Percentiles rank a stretch among this genome's conserved stretches.
Evolutionary conservation across 2,888 invertebrate genomes (phyloP).

Genomic region (Orchestes rusci): DNA sequence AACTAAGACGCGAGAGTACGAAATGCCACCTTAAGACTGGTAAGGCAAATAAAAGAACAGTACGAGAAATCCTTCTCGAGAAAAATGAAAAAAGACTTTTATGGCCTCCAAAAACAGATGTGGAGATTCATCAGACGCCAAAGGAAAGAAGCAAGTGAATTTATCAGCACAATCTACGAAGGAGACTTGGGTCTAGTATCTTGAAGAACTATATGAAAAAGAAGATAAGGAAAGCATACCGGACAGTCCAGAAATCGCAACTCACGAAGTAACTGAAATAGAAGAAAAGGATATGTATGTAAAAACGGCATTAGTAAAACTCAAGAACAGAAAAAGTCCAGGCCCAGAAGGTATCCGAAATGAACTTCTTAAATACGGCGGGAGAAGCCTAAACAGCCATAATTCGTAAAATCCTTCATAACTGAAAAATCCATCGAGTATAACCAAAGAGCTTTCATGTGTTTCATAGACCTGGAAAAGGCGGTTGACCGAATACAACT

Average conservation of each 20-base stretch:
- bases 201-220: conserved; percentile 4
- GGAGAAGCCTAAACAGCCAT: conserved; percentile 4
- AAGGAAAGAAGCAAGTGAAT: conserved; percentile 9
- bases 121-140: conserved; percentile 8
- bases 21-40: conserved; percentile 4
- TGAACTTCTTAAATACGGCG: conserved; percentile 7
- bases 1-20: too few species aligned
- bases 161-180: conserved; percentile 8
- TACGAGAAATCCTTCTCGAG: conserved; percentile 7
- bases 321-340: conserved; percentile 8
- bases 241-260: not conserved
- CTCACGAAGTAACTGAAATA: conserved; percentile 4
- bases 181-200: conserved; percentile 3
- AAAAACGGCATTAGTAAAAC: not conserved
- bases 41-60: too few species aligned
- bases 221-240: conserved; percentile 4
- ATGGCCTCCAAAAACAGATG: conserved; percentile 11
- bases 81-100: conserved; percentile 10
- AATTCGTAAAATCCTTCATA: too few species aligned
- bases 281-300: conserved; percentile 5
- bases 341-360: conserved; percentile 7
- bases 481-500: conserved; percentile 9
- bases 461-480: conserved; percentile 10
- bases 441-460: conserved; percentile 5
- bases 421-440: conserved; percentile 12